Conservation (phyloP, 1,140 invertebrate genomes). For the Drosophila insularis region DNA sequence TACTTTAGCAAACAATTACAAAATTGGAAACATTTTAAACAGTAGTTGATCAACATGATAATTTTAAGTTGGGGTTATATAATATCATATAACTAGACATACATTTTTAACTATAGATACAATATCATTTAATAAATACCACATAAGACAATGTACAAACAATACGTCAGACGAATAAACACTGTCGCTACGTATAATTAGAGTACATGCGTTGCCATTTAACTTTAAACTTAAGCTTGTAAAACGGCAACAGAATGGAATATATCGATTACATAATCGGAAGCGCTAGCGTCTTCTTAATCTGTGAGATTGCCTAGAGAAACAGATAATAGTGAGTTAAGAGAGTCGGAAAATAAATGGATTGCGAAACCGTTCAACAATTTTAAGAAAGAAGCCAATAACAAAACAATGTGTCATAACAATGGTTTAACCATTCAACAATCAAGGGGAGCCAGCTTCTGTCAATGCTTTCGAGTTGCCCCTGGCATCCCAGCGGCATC, state of each 20-base stretch:
- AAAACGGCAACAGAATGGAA: conserved; percentile 58
- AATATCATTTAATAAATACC: conserved; percentile 71
- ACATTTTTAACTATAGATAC: conserved; percentile 39
- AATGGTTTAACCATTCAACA: conserved; percentile 43
- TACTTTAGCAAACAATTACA: conserved; percentile 51
- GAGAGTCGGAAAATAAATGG: conserved; percentile 19
- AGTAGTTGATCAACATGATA: conserved; percentile 52
- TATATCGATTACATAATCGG: conserved; percentile 35
- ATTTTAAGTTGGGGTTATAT: conserved; percentile 19
- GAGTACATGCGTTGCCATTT: conserved; percentile 31
- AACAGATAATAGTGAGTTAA: conserved; percentile 29
- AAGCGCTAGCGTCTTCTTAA: conserved; percentile 39
- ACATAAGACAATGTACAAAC: conserved; percentile 67
- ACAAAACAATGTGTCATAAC: conserved; percentile 33
- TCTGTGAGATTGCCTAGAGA: conserved; percentile 58
- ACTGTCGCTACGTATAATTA: conserved; percentile 53
- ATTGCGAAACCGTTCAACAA: conserved; percentile 51
- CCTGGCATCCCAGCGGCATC: conserved; percentile 13
- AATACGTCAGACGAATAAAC: conserved; percentile 62
- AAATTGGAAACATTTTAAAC: conserved; percentile 56
- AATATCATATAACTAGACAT: conserved; percentile 60
- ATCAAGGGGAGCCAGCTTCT: conserved; percentile 31
- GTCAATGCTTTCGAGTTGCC: conserved; percentile 21
- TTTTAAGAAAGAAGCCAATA: conserved; percentile 36
- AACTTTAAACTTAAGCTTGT: conserved; percentile 60